Conservation (phyloP, 2,888 invertebrate species). For the Drosophila trichaetosa region DNA sequence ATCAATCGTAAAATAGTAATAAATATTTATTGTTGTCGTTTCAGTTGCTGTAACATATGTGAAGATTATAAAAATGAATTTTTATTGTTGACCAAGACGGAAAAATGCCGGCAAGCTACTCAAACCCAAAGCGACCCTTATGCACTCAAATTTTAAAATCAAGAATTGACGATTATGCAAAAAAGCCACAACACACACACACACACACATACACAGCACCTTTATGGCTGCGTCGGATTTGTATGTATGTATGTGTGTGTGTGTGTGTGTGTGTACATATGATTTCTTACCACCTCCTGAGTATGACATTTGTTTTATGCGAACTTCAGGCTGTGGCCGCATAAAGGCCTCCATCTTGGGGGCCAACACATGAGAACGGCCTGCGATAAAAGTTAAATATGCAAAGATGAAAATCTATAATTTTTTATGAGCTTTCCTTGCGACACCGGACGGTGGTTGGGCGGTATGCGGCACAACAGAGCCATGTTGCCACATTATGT, state of each 20-base stretch:
- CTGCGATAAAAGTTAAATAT: conserved; percentile 79
- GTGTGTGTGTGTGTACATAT: conserved; percentile 37
- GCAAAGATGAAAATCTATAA: conserved; percentile 80
- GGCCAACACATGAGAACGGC: conserved; percentile 68
- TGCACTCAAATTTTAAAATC: conserved; percentile 71
- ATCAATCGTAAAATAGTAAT: conserved; percentile 78
- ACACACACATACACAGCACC: conserved; percentile 49
- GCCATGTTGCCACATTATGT: conserved; percentile 68
- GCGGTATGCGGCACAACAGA: background rate
- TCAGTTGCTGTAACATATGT: conserved; percentile 63
- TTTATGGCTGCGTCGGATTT: conserved; percentile 53
- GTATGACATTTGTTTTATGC: conserved; percentile 80
- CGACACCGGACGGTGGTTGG: conserved; percentile 41
- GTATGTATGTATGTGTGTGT: conserved; percentile 14
- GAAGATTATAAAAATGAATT: conserved; percentile 77
- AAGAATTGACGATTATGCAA: conserved; percentile 80
- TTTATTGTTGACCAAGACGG: conserved; percentile 71
- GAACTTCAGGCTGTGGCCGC: conserved; percentile 68
- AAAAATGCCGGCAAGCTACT: conserved; percentile 10
- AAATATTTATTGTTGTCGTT: conserved; percentile 68
- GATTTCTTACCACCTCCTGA: conserved; percentile 63
- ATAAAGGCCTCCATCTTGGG: conserved; percentile 54
- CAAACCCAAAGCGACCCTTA: conserved; percentile 17
- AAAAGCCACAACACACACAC: conserved; percentile 60
- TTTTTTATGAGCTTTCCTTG: conserved; percentile 72